phyloP scores from a whole-genome alignment of 2,113 vertebrate genomes.

The Butorides virescens region DNA sequence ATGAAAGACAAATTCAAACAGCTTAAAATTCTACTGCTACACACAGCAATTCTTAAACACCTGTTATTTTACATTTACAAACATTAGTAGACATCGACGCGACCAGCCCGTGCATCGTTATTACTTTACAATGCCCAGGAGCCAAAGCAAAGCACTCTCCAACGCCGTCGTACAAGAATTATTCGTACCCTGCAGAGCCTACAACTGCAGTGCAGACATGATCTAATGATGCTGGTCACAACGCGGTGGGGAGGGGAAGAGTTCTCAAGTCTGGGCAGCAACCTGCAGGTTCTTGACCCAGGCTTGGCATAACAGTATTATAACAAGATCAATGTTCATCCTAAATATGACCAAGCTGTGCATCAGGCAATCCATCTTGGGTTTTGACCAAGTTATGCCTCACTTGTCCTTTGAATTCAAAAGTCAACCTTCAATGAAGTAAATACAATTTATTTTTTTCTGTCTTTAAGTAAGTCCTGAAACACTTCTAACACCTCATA shows the following conservation, averaged over 20 bases:
- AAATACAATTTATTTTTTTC: not conserved
- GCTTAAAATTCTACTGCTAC: not conserved
- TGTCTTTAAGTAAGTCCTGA: not conserved
- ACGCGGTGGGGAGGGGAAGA: not conserved
- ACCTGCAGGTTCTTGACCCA: not conserved
- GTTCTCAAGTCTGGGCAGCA: not conserved
- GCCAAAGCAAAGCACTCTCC: not conserved
- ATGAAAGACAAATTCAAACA: not conserved
- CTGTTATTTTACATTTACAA: not conserved
- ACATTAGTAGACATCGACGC: fast-evolving
- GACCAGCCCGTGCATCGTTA: not conserved
- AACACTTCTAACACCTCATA: conserved; percentile 37
- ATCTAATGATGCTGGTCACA: conserved; percentile 1
- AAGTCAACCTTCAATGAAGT: conserved; percentile 1
- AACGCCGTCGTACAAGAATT: not conserved
- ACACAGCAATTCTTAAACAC: not conserved
- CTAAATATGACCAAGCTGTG: not conserved
- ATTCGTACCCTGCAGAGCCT: not conserved
- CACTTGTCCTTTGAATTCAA: not conserved
- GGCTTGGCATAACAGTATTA: not conserved
- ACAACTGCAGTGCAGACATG: not conserved
- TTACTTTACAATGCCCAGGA: not conserved
- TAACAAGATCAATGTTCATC: conserved; percentile 3
- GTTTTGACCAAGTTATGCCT: not conserved
- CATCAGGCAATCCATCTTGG: not conserved